Evolutionary conservation across 2,113 vertebrate genomes (phyloP).

Genomic region (Rhombomys opimus): DNA sequence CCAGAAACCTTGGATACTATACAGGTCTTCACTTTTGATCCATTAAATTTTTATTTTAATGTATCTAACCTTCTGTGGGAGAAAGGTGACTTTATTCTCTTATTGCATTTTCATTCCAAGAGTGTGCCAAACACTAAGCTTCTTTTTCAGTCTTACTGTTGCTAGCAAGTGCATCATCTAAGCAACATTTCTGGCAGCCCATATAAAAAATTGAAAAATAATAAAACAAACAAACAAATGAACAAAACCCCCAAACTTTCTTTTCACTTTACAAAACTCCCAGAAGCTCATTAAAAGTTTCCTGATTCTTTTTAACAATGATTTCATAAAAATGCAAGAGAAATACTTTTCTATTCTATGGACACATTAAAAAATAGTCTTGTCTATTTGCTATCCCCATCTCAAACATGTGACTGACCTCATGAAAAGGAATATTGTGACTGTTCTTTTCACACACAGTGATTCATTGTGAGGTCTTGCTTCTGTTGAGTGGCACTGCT

Average conservation of each 20-base stretch:
- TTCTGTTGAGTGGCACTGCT: neutral
- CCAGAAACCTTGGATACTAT: constrained; percentile 72
- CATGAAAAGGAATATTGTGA: neutral
- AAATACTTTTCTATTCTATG: constrained; percentile 35
- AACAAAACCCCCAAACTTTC: neutral
- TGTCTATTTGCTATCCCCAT: neutral
- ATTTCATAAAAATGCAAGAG: constrained; percentile 64
- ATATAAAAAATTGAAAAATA: neutral
- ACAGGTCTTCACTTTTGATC: constrained; percentile 77
- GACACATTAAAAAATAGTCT: constrained; percentile 29
- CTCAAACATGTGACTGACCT: neutral
- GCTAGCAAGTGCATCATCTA: constrained; percentile 1
- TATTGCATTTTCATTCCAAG: constrained; percentile 64
- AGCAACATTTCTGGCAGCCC: constrained; percentile 62
- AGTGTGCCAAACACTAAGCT: constrained; percentile 56
- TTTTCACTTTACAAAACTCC: neutral
- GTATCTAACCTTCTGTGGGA: constrained; percentile 60
- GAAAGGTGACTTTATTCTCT: constrained; percentile 69
- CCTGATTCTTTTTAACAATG: constrained; percentile 55
- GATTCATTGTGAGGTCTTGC: neutral
- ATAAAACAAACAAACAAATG: neutral
- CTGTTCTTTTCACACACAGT: neutral
- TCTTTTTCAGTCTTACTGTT: constrained; percentile 42
- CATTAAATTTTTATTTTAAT: constrained; percentile 84
- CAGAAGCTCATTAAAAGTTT: neutral